phyloP scores from a whole-genome alignment of 2,888 invertebrate species.

The Erpobdella octoculata region DNA sequence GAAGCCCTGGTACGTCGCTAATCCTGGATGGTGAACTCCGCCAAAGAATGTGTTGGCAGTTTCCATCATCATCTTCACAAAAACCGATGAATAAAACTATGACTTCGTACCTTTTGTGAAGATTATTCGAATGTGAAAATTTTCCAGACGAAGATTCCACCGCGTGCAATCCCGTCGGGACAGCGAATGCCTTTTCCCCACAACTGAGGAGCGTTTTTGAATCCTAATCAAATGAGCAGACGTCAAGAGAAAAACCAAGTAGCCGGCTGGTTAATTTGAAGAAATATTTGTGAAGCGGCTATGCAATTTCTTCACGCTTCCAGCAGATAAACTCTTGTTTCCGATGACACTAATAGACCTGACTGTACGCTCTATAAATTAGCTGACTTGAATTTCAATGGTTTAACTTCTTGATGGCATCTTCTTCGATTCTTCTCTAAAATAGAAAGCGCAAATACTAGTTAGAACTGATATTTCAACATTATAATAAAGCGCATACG shows the following conservation, averaged over 20 bases:
- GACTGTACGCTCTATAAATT: no score
- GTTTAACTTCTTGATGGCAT: no score
- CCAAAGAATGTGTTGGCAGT: constrained; percentile 21
- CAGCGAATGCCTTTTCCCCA: no score
- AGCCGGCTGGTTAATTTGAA: background rate
- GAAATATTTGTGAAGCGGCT: background rate
- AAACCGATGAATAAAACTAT: background rate
- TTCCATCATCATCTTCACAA: constrained; percentile 24
- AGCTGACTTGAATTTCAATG: no score
- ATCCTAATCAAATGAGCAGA: background rate
- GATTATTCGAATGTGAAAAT: background rate
- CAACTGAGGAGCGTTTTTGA: no score
- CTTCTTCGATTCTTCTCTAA: no score
- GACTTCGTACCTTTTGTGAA: background rate
- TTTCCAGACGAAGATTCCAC: no score
- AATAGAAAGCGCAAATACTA: no score
- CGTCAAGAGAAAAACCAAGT: background rate
- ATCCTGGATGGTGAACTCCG: constrained; percentile 11
- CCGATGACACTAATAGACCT: background rate
- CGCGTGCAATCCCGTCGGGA: no score
- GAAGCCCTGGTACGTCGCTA: constrained; percentile 17
- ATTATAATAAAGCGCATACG: no score
- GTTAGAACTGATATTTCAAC: no score
- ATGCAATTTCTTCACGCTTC: background rate
- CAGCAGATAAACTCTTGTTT: constrained; percentile 1